Evolutionary conservation across 2,888 invertebrate species (phyloP), one percentile per base, ranked within the genome.

Genomic region (Ectemnius cavifrons): DNA sequence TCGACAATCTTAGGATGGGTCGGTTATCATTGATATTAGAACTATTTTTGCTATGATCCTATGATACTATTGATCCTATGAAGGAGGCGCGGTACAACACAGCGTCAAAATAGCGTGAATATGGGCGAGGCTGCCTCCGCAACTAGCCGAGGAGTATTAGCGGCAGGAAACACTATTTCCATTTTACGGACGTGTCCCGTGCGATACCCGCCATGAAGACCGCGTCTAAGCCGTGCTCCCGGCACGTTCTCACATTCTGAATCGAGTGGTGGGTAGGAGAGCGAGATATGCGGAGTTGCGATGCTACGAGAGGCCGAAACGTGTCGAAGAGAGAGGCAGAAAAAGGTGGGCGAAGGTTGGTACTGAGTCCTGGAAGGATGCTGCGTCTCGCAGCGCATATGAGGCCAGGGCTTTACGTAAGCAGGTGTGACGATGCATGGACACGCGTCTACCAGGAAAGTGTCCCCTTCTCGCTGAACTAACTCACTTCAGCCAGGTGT

Each of bases 401-500:
- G 83, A 77, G 81, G 77, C 79, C 75, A 72, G 74, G 82, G 85
- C 85, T 88, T 88, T 84, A 77, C 87, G 85, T 89, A 91, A 91
- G 90, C 90, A 91, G 88, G 91, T 90, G 90, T 90, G 90, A 90
- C 90, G 90, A 91, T 91, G 91, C 90, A 84, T 77, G 87, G 88
- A 91, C 91, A 91, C 90, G 90, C 89, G 87, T 90, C 86, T 88
- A 87, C 89, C 88, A 85, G 87, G 89, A 89, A 89, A 86, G 74
- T 59, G 73, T 67, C 83, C 77, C 71, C 78, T 83, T 81, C 81
- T 72, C 81, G 76, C 77, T 75, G 77, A 81, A 77, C 75, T 82
- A 81, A 76, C 81, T 82, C 71, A 68, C 71, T 79, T 75, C 77
- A 82, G 71, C 87, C 86, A 86, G 88, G 88, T 89, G 89, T 86